A percentile compares a stretch with the other conserved stretches of the same genome.
These are phyloP conservation scores for Gibbula magus DNA, from an alignment of 2,888 invertebrate genomes.

Conservation along the genomic window DNA sequence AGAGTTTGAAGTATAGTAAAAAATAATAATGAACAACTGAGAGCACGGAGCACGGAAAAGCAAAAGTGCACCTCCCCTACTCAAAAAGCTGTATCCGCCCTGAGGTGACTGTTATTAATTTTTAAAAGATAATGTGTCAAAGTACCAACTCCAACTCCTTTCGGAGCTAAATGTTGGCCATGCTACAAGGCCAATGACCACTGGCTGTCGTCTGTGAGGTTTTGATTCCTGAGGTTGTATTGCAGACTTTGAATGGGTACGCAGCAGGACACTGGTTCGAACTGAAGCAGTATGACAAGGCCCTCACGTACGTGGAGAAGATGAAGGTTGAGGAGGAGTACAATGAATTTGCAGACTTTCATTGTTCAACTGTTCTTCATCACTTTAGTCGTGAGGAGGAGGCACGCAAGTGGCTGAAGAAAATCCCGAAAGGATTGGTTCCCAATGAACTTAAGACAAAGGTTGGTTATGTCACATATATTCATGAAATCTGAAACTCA, in stretches of 20 bases:
- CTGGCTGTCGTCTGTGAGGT: too few species aligned
- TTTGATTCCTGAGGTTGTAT: neutral
- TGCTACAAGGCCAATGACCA: too few species aligned
- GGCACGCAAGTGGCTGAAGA: neutral
- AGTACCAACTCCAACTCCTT: neutral
- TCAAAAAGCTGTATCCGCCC: neutral
- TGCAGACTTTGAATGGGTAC: neutral
- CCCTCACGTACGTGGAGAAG: neutral
- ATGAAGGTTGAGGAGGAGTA: neutral
- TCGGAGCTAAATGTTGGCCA: neutral
- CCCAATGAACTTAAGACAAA: neutral
- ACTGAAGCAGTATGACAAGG: neutral
- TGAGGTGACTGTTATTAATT: too few species aligned
- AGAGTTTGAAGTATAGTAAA: too few species aligned
- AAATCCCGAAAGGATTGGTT: neutral
- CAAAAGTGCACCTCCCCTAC: neutral
- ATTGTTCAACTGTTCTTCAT: neutral
- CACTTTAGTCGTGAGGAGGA: neutral
- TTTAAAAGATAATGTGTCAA: too few species aligned
- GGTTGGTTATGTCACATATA: neutral
- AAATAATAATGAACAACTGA: too few species aligned
- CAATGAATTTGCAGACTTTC: neutral
- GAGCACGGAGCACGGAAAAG: neutral
- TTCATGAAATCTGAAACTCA: too few species aligned
- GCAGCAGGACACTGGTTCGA: neutral